phyloP scores from a whole-genome alignment of 2,797 vertebrate species.

The Amazona ochrocephala region DNA sequence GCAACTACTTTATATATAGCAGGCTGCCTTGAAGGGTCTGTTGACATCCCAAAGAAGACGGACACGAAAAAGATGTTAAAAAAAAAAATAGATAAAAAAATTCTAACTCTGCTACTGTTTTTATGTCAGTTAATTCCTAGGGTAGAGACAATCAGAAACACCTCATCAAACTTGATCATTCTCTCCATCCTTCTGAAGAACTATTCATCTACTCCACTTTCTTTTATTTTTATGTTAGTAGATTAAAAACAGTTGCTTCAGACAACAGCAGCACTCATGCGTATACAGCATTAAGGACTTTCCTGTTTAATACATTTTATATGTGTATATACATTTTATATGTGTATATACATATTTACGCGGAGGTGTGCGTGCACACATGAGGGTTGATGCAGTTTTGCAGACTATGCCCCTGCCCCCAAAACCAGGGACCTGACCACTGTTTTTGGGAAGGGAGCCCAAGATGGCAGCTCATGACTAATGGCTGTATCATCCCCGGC shows the following conservation, averaged over 20 bases:
- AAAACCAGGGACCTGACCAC: background rate
- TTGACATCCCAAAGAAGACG: background rate
- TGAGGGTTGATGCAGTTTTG: accelerated
- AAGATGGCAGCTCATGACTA: conserved; percentile 76
- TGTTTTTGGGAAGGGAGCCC: conserved; percentile 34
- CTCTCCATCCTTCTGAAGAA: background rate
- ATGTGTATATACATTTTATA: accelerated
- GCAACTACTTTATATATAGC: conserved; percentile 21
- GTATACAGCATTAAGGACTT: background rate
- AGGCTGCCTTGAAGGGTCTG: conserved; percentile 53
- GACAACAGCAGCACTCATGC: accelerated
- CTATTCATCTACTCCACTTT: background rate
- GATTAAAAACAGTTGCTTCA: background rate
- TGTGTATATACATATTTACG: accelerated
- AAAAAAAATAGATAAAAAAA: background rate
- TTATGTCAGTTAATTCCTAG: conserved; percentile 45
- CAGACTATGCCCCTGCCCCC: background rate
- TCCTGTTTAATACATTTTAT: background rate
- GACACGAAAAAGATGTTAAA: background rate
- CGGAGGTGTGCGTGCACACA: accelerated
- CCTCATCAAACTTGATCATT: conserved; percentile 46
- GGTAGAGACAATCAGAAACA: conserved; percentile 49
- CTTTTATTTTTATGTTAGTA: background rate
- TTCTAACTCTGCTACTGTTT: conserved; percentile 23
- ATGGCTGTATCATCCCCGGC: conserved; percentile 62